Percentiles rank a stretch among this genome's conserved stretches.
Evolutionary conservation across 2,797 vertebrate genomes (phyloP).

Genomic region (Rachycentron canadum): DNA sequence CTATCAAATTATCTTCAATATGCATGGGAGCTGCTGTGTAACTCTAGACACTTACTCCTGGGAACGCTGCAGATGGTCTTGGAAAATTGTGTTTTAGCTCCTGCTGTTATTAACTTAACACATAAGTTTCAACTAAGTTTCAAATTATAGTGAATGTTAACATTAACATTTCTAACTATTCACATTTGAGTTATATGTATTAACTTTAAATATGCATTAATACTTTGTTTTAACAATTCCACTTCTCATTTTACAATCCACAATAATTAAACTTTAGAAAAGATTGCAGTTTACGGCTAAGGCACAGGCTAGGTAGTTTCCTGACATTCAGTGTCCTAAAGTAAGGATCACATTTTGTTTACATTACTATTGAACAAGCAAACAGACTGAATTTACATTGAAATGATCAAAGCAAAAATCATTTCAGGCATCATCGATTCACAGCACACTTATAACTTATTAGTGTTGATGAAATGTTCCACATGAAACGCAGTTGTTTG

Average conservation of each 20-base stretch:
- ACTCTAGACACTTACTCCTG: not conserved
- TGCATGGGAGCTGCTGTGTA: conserved; percentile 5
- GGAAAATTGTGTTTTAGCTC: conserved; percentile 11
- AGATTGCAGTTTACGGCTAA: not conserved
- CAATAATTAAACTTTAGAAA: not conserved
- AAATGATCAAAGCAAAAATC: not conserved
- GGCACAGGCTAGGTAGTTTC: not conserved
- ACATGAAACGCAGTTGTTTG: not conserved
- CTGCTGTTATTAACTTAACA: not conserved
- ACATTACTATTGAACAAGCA: not conserved
- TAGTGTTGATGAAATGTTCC: conserved; percentile 13
- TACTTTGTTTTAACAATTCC: not conserved
- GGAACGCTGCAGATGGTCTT: not conserved
- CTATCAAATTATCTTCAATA: not conserved
- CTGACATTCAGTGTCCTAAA: conserved; percentile 4
- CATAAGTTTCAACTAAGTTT: conserved; percentile 5
- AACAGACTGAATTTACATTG: not conserved
- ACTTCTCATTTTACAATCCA: conserved; percentile 1
- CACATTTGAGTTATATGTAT: not conserved
- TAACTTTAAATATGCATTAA: not conserved
- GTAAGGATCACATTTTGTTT: not conserved
- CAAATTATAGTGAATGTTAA: not conserved
- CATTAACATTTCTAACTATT: conserved; percentile 21
- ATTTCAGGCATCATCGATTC: not conserved
- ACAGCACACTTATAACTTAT: not conserved